Evolutionary conservation across 2,113 vertebrate species (phyloP).

Genomic region (Ursus arctos): DNA sequence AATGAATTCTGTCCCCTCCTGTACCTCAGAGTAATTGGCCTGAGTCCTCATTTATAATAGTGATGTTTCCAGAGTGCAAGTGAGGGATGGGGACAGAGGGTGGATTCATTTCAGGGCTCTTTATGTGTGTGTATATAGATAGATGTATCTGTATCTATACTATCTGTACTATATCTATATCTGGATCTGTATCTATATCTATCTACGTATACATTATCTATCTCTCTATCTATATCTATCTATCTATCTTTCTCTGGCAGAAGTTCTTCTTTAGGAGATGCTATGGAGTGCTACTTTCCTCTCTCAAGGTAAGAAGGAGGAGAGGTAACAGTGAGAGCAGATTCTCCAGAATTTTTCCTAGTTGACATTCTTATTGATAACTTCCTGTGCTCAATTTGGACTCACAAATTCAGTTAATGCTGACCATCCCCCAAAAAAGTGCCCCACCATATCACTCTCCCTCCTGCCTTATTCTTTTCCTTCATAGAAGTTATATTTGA

Average conservation of each 20-base stretch:
- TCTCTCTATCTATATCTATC: background rate
- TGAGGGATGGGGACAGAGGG: too few relatives aligned
- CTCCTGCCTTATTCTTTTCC: background rate
- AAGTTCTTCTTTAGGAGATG: background rate
- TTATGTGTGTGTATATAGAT: too few relatives aligned
- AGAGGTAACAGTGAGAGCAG: background rate
- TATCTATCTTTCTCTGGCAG: background rate
- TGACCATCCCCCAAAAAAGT: background rate
- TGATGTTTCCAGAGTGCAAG: too few relatives aligned
- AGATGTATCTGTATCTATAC: background rate
- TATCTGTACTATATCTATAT: background rate
- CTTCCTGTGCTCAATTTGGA: background rate
- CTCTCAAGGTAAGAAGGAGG: background rate
- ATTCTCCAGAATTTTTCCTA: background rate
- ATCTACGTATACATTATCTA: too few relatives aligned
- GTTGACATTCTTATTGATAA: background rate
- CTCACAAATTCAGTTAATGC: background rate
- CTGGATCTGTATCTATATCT: background rate
- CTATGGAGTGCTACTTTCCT: background rate
- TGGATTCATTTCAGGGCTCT: background rate
- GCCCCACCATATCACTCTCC: fast-evolving
- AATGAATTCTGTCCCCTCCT: background rate
- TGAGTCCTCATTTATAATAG: fast-evolving
- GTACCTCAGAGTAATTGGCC: background rate
- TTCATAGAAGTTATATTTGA: background rate